Evolutionary conservation across 2,797 vertebrate species (phyloP), one percentile per base, ranked within the genome.

Genomic region (Pteropus rufus): DNA sequence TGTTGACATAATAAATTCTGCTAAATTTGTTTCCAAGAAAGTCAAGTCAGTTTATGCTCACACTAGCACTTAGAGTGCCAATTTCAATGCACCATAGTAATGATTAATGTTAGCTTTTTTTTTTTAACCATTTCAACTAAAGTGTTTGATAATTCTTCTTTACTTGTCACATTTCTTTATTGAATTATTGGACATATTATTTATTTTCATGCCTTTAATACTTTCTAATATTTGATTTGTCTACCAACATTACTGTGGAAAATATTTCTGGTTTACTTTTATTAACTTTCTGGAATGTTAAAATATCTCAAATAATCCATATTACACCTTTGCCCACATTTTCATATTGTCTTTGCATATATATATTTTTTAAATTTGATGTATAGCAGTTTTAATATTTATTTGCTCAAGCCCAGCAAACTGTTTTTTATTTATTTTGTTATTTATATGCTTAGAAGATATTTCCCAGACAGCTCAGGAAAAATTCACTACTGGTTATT

Each of bases 401-500:
- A 54, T 49, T 93, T 91, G 2, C 56, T 76, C 15, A 80, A 60
- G 12, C 69, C 6, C 36, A 36, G 3, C n/a, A 15, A 88, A 12
- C 15, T 41, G 18, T 44, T 80, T 89, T 70, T 29, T 18, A 52
- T 41, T 83, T 92, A 4, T 11, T 60, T 80, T 79, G 5, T 8
- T 73, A 44, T 65, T 44, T 36, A 26, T 39, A 29, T 29, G 0
- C 6, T 67, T 83, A 81, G 10, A 60, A 88, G 26, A 49, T 5
- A 92, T 26, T n/a, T 11, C 44, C 10, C 9, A 58, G 6, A 34
- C 7, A 65, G 12, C 76, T 81, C 26, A 49, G 39, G 67, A 80
- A 94, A 79, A 75, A 69, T 36, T 88, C 24, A 77, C 4, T 24
- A 62, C 1, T 91, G 31, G 7, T 49, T 91, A 86, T 65, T 95